A percentile compares a stretch with the other conserved stretches of the same genome.
Conservation (phyloP, 1,140 invertebrate genomes). For the Bursaphelenchus mucronatus region DNA sequence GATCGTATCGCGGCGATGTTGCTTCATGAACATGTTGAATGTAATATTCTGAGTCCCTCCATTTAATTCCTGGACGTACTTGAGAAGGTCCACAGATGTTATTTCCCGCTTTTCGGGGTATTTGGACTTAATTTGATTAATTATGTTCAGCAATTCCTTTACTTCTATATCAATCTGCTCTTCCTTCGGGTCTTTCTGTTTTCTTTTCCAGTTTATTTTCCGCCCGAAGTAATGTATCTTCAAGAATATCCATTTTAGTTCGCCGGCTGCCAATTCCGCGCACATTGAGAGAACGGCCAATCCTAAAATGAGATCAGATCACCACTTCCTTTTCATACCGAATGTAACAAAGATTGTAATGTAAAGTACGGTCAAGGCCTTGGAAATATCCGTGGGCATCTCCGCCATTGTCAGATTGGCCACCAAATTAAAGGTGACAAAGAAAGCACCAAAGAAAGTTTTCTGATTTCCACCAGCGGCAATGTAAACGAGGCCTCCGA, state of each 20-base stretch:
- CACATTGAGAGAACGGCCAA: constrained; percentile 60
- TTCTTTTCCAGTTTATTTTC: constrained; percentile 59
- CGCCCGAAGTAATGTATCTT: constrained; percentile 60
- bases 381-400: constrained; percentile 57
- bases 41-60: constrained; percentile 29
- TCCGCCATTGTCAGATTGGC: constrained; percentile 60
- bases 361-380: constrained; percentile 54
- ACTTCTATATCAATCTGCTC: constrained; percentile 57
- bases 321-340: constrained; percentile 36
- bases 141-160: constrained; percentile 58
- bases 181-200: constrained; percentile 34
- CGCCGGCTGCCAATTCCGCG: constrained; percentile 54
- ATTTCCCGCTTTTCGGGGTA: constrained; percentile 59
- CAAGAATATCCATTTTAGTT: constrained; percentile 57
- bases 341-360: constrained; percentile 59
- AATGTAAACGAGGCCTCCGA: constrained; percentile 58
- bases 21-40: constrained; percentile 44
- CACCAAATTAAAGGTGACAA: constrained; percentile 59
- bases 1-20: constrained; percentile 55
- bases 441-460: constrained; percentile 57
- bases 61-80: constrained; percentile 58
- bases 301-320: constrained; percentile 32
- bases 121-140: constrained; percentile 52
- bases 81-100: constrained; percentile 56
- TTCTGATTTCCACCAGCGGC: constrained; percentile 53